A percentile compares a stretch with the other conserved stretches of the same genome.
These are phyloP conservation scores for Synanthedon formicaeformis DNA, from an alignment of 2,888 invertebrate genomes.

Conservation along the genomic window DNA sequence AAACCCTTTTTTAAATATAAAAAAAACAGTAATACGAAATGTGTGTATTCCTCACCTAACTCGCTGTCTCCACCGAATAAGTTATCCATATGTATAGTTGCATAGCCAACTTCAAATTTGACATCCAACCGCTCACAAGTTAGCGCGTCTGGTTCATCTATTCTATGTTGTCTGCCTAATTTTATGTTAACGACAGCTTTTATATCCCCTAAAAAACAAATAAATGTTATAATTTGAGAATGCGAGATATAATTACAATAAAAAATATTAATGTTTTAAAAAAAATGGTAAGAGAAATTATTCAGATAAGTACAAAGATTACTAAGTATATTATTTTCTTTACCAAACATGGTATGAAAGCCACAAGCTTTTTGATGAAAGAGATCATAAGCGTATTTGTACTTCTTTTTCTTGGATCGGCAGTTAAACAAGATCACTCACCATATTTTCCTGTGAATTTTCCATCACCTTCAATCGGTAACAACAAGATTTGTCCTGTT, in stretches of 20 bases:
- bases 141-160: conserved; percentile 65
- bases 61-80: conserved; percentile 79
- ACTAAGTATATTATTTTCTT: too few relatives aligned
- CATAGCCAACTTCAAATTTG: conserved; percentile 75
- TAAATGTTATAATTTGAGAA: neutral
- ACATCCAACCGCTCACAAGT: conserved; percentile 74
- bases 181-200: conserved; percentile 72
- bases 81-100: conserved; percentile 75
- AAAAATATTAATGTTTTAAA: too few relatives aligned
- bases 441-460: conserved; percentile 76
- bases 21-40: neutral
- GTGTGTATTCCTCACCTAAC: conserved; percentile 52
- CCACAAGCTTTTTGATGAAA: too few relatives aligned
- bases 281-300: too few relatives aligned
- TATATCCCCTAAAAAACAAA: conserved; percentile 70
- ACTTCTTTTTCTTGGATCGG: too few relatives aligned
- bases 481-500: conserved; percentile 77
- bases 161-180: conserved; percentile 63
- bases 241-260: neutral
- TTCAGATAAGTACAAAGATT: too few relatives aligned
- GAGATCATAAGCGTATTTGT: too few relatives aligned
- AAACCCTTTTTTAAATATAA: too few relatives aligned
- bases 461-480: conserved; percentile 79
- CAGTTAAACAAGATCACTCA: conserved; percentile 20
- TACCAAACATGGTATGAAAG: too few relatives aligned